Conservation (phyloP, 2,797 vertebrate genomes). For the Hylomyscus alleni region DNA sequence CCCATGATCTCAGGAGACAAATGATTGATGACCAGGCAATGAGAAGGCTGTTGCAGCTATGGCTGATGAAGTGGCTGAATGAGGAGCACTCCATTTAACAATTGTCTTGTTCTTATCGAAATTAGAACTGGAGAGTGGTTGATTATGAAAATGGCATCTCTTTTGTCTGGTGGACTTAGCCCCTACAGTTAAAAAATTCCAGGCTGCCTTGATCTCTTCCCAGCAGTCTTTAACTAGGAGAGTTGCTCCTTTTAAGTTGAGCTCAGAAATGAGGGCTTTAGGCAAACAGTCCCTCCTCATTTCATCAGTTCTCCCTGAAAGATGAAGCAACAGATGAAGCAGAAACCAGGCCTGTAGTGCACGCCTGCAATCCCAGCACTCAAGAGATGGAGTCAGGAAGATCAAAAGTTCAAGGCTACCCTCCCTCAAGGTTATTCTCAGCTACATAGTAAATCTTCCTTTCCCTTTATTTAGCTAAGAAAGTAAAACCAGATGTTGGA, state of each 20-base stretch:
- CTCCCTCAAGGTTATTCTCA: neutral
- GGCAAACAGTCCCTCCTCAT: neutral
- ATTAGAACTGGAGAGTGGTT: constrained; percentile 69
- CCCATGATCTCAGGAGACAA: constrained; percentile 38
- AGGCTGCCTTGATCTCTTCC: constrained; percentile 39
- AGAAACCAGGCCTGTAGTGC: neutral
- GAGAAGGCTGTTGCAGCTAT: constrained; percentile 53
- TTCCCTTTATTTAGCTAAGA: constrained; percentile 51
- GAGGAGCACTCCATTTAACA: constrained; percentile 65
- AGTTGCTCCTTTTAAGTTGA: constrained; percentile 36
- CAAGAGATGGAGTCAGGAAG: neutral
- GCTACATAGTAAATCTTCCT: neutral
- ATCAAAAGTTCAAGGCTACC: constrained; percentile 7
- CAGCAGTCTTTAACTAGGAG: constrained; percentile 36
- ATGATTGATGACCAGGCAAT: constrained; percentile 74
- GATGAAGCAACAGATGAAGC: constrained; percentile 24
- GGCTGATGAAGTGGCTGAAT: constrained; percentile 73
- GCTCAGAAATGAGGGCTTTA: constrained; percentile 36
- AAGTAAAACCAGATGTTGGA: constrained; percentile 48
- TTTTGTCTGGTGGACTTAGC: neutral
- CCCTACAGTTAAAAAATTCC: constrained; percentile 46
- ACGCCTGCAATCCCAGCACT: neutral
- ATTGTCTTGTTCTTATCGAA: constrained; percentile 71
- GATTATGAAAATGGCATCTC: constrained; percentile 51
- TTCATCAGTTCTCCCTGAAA: constrained; percentile 10